Conservation (phyloP, 2,113 vertebrate species). For the Catharus bicknelli region DNA sequence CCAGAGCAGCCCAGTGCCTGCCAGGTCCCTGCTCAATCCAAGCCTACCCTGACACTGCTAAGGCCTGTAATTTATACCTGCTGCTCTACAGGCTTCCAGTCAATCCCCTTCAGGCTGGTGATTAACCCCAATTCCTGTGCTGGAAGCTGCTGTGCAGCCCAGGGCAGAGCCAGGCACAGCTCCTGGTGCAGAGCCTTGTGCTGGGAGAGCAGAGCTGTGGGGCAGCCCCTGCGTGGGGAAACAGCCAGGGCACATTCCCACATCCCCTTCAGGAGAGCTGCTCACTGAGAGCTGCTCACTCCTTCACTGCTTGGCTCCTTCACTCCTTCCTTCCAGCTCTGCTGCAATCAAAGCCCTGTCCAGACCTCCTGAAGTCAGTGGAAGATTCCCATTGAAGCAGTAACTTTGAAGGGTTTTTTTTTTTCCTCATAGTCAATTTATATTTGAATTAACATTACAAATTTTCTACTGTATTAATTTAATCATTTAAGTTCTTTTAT, state of each 20-base stretch:
- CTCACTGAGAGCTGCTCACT: neutral
- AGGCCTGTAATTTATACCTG: neutral
- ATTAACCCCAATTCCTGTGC: neutral
- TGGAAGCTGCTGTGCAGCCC: neutral
- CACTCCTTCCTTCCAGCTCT: neutral
- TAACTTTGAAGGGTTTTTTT: neutral
- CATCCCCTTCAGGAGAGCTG: neutral
- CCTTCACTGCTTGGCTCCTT: neutral
- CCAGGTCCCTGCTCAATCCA: neutral
- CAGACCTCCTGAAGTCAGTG: neutral
- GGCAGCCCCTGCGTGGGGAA: neutral
- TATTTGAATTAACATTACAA: neutral
- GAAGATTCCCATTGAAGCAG: neutral
- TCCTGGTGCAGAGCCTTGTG: rapidly evolving
- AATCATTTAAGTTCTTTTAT: neutral
- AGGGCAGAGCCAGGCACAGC: neutral
- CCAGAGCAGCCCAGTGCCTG: neutral
- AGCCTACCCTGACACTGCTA: neutral
- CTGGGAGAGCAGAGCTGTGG: neutral
- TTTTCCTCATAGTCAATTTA: neutral
- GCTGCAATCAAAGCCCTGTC: neutral
- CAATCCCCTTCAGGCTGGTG: neutral
- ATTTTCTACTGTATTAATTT: neutral
- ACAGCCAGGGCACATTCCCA: neutral
- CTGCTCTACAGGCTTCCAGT: neutral